A percentile compares a stretch with the other conserved stretches of the same genome.
These are phyloP conservation scores for Euura saliciscinereae DNA, from an alignment of 1,140 invertebrate species.

Conservation along the genomic window DNA sequence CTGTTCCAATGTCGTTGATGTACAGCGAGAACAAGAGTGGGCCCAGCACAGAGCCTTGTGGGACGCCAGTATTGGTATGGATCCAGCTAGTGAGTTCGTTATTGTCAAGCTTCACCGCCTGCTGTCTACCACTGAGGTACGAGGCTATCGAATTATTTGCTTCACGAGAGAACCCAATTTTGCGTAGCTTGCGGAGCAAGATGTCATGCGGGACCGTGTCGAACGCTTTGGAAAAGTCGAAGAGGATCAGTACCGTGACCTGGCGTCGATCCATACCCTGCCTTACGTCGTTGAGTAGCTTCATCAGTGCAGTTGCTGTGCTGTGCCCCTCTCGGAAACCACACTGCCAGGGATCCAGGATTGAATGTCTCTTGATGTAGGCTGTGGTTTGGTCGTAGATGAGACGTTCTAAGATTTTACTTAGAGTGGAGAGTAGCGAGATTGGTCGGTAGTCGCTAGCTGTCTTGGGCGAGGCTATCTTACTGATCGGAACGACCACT, in stretches of 20 bases:
- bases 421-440: not conserved
- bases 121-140: not conserved
- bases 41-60: constrained; percentile 12
- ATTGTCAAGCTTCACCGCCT: not conserved
- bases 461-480: not conserved
- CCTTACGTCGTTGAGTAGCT: not conserved
- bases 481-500: not conserved
- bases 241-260: not conserved
- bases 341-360: not conserved
- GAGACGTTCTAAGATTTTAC: not conserved
- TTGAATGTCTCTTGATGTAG: not conserved
- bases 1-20: not conserved
- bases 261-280: not conserved
- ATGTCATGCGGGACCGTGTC: not conserved
- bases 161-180: not conserved
- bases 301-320: not conserved
- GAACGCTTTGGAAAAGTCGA: not conserved
- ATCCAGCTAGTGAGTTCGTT: not conserved
- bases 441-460: not conserved
- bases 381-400: not conserved
- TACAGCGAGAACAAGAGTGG: constrained; percentile 1
- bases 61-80: not conserved
- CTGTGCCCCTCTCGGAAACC: not conserved
- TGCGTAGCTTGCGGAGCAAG: not conserved
- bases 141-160: not conserved